phyloP scores from a whole-genome alignment of 30 jellyfish, hydroid and myxozoan species.

The Morbakka virulenta region DNA sequence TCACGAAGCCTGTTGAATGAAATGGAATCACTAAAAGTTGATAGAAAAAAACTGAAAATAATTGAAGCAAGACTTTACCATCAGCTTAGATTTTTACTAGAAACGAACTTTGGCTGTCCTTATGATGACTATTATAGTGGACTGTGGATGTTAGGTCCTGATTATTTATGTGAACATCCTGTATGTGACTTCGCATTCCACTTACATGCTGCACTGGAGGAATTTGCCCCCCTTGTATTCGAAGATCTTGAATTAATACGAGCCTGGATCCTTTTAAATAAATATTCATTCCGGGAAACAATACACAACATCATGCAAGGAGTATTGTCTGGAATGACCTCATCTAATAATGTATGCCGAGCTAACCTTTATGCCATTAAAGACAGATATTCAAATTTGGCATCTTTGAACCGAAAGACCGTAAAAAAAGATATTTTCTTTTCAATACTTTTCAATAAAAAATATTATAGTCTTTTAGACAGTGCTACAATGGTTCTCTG shows the following conservation, averaged over 20 bases:
- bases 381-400: neutral
- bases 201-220: constrained; percentile 24
- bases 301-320: constrained; percentile 46
- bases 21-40: constrained; percentile 10
- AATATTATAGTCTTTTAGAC: too few species aligned
- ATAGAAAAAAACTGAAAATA: constrained; percentile 35
- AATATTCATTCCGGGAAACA: constrained; percentile 55
- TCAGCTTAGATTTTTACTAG: constrained; percentile 49
- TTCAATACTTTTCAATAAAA: too few species aligned
- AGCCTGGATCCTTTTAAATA: constrained; percentile 54
- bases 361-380: neutral
- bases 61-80: constrained; percentile 65
- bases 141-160: constrained; percentile 86
- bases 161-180: constrained; percentile 70
- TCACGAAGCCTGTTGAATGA: constrained; percentile 27
- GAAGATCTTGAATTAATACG: constrained; percentile 40
- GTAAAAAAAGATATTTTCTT: too few species aligned
- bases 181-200: constrained; percentile 54
- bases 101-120: constrained; percentile 62
- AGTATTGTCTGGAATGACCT: constrained; percentile 59
- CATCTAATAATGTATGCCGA: too few species aligned
- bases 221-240: constrained; percentile 34
- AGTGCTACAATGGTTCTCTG: too few species aligned
- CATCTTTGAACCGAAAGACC: neutral
- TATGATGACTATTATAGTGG: constrained; percentile 72